Conservation (phyloP, 1,140 invertebrate species). For the Dreissena rostriformis region DNA sequence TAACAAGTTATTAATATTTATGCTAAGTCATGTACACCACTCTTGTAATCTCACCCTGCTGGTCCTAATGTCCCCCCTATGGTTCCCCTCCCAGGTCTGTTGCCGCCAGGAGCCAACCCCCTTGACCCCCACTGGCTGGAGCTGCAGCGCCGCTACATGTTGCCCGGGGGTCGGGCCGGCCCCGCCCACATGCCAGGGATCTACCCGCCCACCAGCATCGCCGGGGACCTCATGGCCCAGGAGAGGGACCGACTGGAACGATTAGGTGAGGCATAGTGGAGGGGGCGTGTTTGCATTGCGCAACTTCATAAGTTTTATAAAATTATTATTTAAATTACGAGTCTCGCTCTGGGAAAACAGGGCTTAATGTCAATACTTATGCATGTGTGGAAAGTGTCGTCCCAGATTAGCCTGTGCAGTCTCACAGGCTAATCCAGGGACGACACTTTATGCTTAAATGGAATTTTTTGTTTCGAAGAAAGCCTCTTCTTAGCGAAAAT, state of each 20-base stretch:
- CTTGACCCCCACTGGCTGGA: conserved; percentile 96
- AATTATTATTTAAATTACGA: no score
- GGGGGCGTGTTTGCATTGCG: no score
- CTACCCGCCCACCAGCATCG: conserved; percentile 83
- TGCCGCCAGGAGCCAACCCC: conserved; percentile 75
- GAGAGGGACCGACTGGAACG: conserved; percentile 91
- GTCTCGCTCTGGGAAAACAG: no score
- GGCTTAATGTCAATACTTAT: no score
- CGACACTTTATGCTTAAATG: no score
- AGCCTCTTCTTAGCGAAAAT: no score
- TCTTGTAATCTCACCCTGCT: background rate
- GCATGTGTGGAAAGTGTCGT: no score
- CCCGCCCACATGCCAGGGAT: conserved; percentile 82
- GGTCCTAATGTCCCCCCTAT: background rate
- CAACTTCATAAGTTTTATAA: no score
- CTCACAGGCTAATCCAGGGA: no score
- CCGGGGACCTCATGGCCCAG: conserved; percentile 87
- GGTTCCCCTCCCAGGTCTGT: conserved; percentile 67
- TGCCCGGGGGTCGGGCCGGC: conserved; percentile 42
- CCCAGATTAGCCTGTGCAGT: no score
- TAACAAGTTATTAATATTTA: background rate
- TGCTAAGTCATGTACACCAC: background rate
- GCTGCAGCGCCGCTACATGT: conserved; percentile 88
- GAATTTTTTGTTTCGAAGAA: no score
- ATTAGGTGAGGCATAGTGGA: conserved; percentile 66